Conservation (phyloP, 2,113 vertebrate species). For the Saguinus imperator region DNA sequence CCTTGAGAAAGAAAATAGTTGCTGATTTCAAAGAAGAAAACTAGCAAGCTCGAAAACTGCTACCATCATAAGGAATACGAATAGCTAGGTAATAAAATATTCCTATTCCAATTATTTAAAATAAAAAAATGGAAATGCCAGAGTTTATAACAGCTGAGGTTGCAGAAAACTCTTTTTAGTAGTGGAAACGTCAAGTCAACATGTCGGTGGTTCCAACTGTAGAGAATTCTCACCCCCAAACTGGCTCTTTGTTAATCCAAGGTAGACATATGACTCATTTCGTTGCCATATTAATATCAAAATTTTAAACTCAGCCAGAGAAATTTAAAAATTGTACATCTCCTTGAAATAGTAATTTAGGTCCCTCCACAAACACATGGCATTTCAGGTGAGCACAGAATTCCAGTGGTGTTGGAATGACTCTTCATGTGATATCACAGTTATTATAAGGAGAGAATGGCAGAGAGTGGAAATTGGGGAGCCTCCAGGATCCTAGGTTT, state of each 20-base stretch:
- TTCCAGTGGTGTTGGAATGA: not conserved
- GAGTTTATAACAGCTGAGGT: not conserved
- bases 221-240: not conserved
- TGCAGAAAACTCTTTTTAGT: not conserved
- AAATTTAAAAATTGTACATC: not conserved
- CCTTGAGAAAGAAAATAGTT: not conserved
- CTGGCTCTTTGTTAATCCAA: not conserved
- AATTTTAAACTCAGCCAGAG: not conserved
- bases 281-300: not conserved
- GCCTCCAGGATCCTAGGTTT: not conserved
- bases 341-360: not conserved
- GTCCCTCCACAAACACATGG: not conserved
- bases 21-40: not conserved
- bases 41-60: not conserved
- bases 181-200: not conserved
- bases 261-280: not conserved
- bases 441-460: not conserved
- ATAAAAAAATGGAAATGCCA: not conserved
- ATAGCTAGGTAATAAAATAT: not conserved
- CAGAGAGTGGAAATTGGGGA: not conserved
- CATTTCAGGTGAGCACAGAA: not conserved
- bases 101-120: not conserved
- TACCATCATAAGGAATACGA: not conserved
- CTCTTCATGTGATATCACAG: not conserved
- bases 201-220: not conserved